Evolutionary conservation across 2,797 vertebrate genomes (phyloP).

Genomic region (Hypotaenidia philippensis): DNA sequence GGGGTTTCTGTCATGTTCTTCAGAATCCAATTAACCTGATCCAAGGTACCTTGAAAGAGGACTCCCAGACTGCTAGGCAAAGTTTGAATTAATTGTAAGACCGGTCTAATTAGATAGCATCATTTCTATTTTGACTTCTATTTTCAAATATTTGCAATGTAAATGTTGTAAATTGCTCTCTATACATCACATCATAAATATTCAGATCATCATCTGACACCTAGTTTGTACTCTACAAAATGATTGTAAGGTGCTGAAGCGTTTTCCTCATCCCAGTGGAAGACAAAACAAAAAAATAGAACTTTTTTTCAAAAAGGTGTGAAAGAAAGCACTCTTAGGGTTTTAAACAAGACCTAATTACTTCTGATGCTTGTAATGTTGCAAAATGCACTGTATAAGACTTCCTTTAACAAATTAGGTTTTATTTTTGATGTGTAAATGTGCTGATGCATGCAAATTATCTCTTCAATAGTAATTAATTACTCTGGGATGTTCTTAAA

Average conservation of each 20-base stretch:
- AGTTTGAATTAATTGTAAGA: conserved; percentile 9
- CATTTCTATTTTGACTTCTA: not conserved
- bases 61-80: not conserved
- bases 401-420: conserved; percentile 57
- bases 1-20: not conserved
- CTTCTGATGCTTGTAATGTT: conserved; percentile 23
- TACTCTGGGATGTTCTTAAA: conserved; percentile 39
- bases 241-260: not conserved
- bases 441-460: conserved; percentile 52
- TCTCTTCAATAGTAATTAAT: conserved; percentile 41
- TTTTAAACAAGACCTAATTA: conserved; percentile 63
- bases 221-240: conserved; percentile 35
- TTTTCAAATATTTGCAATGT: conserved; percentile 22
- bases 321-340: conserved; percentile 56
- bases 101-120: conserved; percentile 4
- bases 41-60: not conserved
- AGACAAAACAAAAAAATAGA: conserved; percentile 44
- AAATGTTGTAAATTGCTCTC: conserved; percentile 16
- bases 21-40: conserved; percentile 3
- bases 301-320: conserved; percentile 9
- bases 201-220: conserved; percentile 21
- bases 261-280: conserved; percentile 6
- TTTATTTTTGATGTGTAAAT: conserved; percentile 63
- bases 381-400: not conserved
- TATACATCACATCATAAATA: conserved; percentile 34